These are phyloP conservation scores for Cabera pusaria DNA, from an alignment of 2,888 invertebrate species.

Conservation along the genomic window DNA sequence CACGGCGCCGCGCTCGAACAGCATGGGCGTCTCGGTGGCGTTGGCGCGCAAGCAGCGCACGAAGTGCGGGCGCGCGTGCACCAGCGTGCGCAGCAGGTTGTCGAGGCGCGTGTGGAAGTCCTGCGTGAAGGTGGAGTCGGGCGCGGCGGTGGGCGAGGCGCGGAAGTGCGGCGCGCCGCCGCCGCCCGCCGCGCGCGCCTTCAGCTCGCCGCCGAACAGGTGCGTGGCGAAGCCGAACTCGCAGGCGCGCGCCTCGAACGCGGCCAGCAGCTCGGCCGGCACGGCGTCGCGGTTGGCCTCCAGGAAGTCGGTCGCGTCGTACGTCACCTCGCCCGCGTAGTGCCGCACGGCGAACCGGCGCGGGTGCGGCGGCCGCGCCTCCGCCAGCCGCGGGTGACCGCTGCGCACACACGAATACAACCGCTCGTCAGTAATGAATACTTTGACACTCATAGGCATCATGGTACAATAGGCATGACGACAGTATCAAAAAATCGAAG, in stretches of 20 bases:
- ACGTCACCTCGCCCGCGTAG: conserved; percentile 89
- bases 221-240: conserved; percentile 99
- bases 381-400: conserved; percentile 91
- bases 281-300: conserved; percentile 96
- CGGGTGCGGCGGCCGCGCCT: conserved; percentile 90
- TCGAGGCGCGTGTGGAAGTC: conserved; percentile 97
- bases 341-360: conserved; percentile 95
- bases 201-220: conserved; percentile 96
- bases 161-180: conserved; percentile 89
- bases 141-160: conserved; percentile 95
- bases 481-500: no score
- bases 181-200: conserved; percentile 65
- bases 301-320: conserved; percentile 94
- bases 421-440: no score
- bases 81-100: conserved; percentile 94
- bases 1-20: conserved; percentile 92
- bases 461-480: no score
- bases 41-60: conserved; percentile 96
- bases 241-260: conserved; percentile 95
- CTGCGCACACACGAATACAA: conserved; percentile 59
- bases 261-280: conserved; percentile 95
- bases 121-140: conserved; percentile 94
- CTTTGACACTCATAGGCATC: no score
- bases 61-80: conserved; percentile 97
- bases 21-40: conserved; percentile 89